These are phyloP conservation scores for Chrysaora quinquecirrha DNA, from an alignment of 30 jellyfish, hydroid and myxozoan genomes.

Conservation along the genomic window DNA sequence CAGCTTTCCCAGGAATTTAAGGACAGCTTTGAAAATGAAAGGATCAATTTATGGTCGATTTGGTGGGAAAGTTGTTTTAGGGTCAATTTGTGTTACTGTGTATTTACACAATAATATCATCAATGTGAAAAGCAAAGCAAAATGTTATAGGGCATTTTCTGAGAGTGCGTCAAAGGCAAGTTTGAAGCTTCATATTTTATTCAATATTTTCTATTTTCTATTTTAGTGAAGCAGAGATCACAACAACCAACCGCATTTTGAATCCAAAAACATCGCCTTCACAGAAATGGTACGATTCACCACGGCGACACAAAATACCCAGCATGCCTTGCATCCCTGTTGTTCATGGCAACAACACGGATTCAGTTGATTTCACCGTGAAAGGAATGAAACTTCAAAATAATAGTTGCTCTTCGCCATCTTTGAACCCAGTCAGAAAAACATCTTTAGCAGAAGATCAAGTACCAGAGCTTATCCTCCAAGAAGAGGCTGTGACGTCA, in stretches of 20 bases:
- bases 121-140: too few relatives aligned
- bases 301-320: slow-evolving; percentile 34
- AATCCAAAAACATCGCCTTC: neutral
- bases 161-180: too few relatives aligned
- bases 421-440: neutral
- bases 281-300: slow-evolving; percentile 1
- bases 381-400: slow-evolving; percentile 51
- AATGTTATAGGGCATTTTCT: too few relatives aligned
- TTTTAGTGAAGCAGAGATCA: slow-evolving; percentile 46
- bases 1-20: too few relatives aligned
- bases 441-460: neutral
- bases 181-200: neutral
- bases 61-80: too few relatives aligned
- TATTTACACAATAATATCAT: too few relatives aligned
- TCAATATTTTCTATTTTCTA: neutral
- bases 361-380: slow-evolving; percentile 42
- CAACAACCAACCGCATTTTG: slow-evolving; percentile 11
- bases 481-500: neutral
- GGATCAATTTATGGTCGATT: too few relatives aligned
- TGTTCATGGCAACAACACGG: slow-evolving; percentile 17
- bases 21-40: too few relatives aligned
- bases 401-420: slow-evolving; percentile 26
- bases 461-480: neutral
- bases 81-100: too few relatives aligned
- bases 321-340: slow-evolving; percentile 67